Evolutionary conservation across 2,797 vertebrate species (phyloP).

Genomic region (Sebastes nivosus): DNA sequence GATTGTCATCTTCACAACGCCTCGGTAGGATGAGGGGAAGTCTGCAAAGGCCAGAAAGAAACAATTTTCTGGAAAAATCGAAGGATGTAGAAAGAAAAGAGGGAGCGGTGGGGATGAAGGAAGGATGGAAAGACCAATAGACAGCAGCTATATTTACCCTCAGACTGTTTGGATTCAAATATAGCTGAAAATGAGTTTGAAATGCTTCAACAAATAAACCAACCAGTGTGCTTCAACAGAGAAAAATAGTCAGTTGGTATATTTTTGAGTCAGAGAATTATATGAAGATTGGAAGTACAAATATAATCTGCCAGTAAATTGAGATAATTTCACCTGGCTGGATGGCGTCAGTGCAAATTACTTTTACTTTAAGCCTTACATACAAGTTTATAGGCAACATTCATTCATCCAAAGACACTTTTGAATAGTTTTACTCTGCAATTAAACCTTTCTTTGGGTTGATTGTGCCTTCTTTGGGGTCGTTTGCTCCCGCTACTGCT

Average conservation of each 20-base stretch:
- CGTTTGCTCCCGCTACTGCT: background rate
- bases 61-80: background rate
- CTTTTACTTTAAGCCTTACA: background rate
- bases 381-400: background rate
- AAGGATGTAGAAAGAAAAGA: background rate
- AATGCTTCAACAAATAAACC: background rate
- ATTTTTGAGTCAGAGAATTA: background rate
- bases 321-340: background rate
- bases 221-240: background rate
- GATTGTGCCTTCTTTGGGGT: background rate
- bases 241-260: background rate
- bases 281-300: background rate
- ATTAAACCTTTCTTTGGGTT: background rate
- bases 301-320: background rate
- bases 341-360: background rate
- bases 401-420: background rate
- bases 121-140: background rate
- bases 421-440: background rate
- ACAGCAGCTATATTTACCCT: background rate
- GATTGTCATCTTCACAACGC: background rate
- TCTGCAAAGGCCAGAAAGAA: background rate
- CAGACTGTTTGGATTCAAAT: background rate
- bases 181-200: background rate
- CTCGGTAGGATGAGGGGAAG: background rate
- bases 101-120: no score